Conservation (phyloP, 2,888 invertebrate genomes). For the Apamea sordens region DNA sequence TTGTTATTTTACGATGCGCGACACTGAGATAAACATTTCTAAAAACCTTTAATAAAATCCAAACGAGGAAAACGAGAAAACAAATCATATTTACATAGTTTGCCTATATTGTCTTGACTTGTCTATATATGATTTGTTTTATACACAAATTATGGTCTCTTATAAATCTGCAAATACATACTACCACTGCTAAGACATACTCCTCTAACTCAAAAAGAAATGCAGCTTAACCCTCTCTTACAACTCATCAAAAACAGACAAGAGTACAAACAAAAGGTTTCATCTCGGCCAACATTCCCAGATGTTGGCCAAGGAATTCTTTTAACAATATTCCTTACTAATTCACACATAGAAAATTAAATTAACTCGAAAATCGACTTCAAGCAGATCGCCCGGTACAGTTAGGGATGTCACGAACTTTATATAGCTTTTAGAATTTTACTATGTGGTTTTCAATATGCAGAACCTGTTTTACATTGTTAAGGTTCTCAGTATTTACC, state of each 20-base stretch:
- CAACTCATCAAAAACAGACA: conserved; percentile 38
- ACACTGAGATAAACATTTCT: not conserved
- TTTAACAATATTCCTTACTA: conserved; percentile 69
- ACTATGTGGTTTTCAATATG: not conserved
- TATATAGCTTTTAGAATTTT: no score
- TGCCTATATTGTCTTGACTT: no score
- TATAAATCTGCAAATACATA: not conserved
- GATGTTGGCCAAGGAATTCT: conserved; percentile 68
- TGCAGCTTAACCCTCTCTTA: not conserved
- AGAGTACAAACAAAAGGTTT: conserved; percentile 45
- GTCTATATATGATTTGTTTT: no score
- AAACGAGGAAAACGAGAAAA: not conserved
- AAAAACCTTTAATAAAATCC: not conserved
- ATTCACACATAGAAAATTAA: conserved; percentile 74
- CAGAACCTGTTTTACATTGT: not conserved
- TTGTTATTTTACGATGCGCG: not conserved
- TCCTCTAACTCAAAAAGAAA: not conserved
- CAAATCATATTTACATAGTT: not conserved
- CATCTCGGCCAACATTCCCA: conserved; percentile 59
- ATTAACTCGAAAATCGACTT: conserved; percentile 70
- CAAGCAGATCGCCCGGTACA: conserved; percentile 64
- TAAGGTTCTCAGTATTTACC: not conserved
- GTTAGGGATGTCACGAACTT: conserved; percentile 42
- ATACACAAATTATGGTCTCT: not conserved
- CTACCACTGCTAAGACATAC: not conserved